Base-by-base conservation (phyloP, 2,113 vertebrate genomes). In the Fulmarus glacialis region DNA sequence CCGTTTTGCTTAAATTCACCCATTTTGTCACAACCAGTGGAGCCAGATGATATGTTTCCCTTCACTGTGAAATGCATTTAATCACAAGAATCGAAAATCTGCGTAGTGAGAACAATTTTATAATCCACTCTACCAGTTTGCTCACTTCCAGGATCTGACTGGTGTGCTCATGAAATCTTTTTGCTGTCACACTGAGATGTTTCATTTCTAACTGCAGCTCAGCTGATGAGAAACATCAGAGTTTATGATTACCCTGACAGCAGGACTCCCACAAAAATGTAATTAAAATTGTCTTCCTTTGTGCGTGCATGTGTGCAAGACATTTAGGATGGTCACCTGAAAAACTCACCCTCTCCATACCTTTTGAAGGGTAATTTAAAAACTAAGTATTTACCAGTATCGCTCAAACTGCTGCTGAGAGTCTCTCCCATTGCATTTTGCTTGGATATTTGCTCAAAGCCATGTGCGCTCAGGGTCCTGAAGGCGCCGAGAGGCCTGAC, bases 121-220 rank as follows among this genome's bases (percentile, higher is more conserved):
- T 94, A 96, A 93, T 95, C 79, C 7, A 2, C 56, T 74, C 52
- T 89, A 90, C 82, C 89, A 91, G 56, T n/a, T 81, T 92, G 89
- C 91, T 96, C 82, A 55, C 90, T 90, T 95, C 87, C 83, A 92
- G 71, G 81, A 64, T 89, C 82, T 91, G 80, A 56, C 42, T 74
- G 72, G 42, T 89, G 58, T 15, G 6, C 56, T 95, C 79, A 90
- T 43, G 53, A 96, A 96, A 96, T 90, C 67, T 90, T 93, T 91
- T 67, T 83, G 56, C 84, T 95, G 93, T 87, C 90, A 93, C 22
- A 89, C 78, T 89, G 91, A 90, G 92, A 84, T 89, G 38, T 90
- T 97, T 95, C 60, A 89, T 95, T 94, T 79, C 82, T 73, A 89
- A 73, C 42, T 23, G 64, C 71, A 91, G 82, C n/a, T 78, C 19